Evolutionary conservation across 2,797 vertebrate genomes (phyloP), one percentile per base, ranked within the genome.

Genomic region (Setipinna tenuifilis): DNA sequence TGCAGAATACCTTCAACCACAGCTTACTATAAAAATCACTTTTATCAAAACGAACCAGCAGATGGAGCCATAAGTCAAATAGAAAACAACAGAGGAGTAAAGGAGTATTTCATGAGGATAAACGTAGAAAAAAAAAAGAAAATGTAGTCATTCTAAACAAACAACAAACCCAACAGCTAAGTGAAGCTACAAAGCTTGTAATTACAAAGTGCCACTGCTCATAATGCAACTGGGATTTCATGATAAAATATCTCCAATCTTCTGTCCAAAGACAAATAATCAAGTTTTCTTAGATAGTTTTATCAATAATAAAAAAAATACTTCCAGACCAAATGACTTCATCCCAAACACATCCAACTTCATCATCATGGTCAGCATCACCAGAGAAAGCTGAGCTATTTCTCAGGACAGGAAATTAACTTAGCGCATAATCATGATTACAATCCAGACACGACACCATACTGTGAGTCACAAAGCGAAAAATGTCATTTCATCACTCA

Each of bases 21-120:
- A 75, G 68, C 1, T 35, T 19, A 35, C 2, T 35, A 25, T 11
- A 2, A 78, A 78, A 41, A 41, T 19, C 19, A 3, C 41, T 21
- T 10, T 21, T 17, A 6, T 11, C 0, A 41, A 21, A 1, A 10
- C 1, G 44, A 14, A 21, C 71, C 71, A 78, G 31, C 35, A 78
- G 71, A 78, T 78, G 71, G 71, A 78, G 71, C 71, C 71, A 78
- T 9, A 21, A 41, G 41, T 78, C 71, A 44, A 78, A 6, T 21
- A 78, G 71, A 78, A 6, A 44, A 44, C 28, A 75, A 10, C 2
- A 25, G 65, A 71, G 31, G 25, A 35, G 2, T 59, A 16, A 3
- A 65, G 9, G 10, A 25, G 10, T 25, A 25, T 65, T 65, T 59
- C 17, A 23, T 10, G 61, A 65, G n/a, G n/a, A 25, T 11, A 65